Evolutionary conservation across 2,797 vertebrate genomes (phyloP).

Genomic region (Mionectes olivaceus): DNA sequence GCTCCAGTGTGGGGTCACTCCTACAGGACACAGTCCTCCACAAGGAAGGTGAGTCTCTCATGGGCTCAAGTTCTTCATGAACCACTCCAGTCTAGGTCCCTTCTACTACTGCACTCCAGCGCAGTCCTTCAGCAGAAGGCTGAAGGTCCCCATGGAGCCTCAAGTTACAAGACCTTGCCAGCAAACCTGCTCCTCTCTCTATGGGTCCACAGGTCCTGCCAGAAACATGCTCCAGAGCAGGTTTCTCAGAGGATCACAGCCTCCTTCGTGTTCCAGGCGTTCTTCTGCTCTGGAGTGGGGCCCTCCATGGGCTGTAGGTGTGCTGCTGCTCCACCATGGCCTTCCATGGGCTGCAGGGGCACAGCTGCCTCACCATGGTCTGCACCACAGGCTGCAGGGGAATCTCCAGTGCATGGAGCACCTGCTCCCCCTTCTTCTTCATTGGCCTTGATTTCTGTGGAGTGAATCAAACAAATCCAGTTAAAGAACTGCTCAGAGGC

Average conservation of each 20-base stretch:
- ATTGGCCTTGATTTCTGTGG: not conserved
- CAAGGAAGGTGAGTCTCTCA: not conserved
- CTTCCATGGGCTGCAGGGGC: not conserved
- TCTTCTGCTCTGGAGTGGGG: not conserved
- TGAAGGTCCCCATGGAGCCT: not conserved
- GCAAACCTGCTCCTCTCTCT: not conserved
- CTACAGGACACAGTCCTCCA: fast-evolving
- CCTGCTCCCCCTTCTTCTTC: not conserved
- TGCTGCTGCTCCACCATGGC: not conserved
- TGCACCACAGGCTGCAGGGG: not conserved
- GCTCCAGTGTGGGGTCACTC: fast-evolving
- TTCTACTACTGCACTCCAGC: too few relatives aligned
- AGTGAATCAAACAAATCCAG: too few relatives aligned
- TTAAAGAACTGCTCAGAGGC: too few relatives aligned
- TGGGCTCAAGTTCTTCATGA: not conserved
- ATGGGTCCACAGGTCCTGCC: not conserved
- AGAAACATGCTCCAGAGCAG: not conserved
- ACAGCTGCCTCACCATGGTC: not conserved
- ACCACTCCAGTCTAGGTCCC: too few relatives aligned
- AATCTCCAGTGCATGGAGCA: not conserved
- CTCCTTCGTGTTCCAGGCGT: not conserved
- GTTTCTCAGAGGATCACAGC: not conserved
- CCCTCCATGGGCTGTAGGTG: too few relatives aligned
- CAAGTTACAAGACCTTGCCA: not conserved
- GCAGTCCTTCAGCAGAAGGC: not conserved